A percentile compares a stretch with the other conserved stretches of the same genome.
Conservation (phyloP, 2,113 vertebrate genomes). For the Peromyscus californicus region DNA sequence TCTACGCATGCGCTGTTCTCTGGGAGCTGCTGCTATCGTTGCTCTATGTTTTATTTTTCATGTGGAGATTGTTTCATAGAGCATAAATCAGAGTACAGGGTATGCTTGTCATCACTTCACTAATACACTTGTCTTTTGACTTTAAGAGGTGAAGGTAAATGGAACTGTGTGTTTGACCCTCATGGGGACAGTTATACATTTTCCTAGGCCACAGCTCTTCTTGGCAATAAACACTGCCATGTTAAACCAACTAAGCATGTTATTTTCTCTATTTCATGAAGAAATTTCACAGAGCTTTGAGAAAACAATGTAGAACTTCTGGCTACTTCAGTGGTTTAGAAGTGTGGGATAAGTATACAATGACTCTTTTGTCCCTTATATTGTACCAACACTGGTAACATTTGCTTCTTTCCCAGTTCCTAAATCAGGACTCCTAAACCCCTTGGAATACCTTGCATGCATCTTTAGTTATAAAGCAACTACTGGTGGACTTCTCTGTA, state of each 20-base stretch:
- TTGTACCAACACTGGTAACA: not conserved
- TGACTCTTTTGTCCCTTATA: not conserved
- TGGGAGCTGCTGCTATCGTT: not conserved
- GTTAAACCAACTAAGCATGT: not conserved
- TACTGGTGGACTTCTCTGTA: not conserved
- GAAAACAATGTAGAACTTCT: not conserved
- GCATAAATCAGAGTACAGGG: slow-evolving; percentile 23
- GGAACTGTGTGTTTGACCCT: slow-evolving; percentile 31
- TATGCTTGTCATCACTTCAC: not conserved
- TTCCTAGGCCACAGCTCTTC: not conserved
- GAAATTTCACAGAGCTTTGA: slow-evolving; percentile 36
- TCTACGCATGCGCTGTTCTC: not conserved
- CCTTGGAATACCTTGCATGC: not conserved
- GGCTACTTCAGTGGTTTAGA: not conserved
- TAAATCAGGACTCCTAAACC: not conserved
- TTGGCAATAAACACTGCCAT: slow-evolving; percentile 22
- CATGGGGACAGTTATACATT: not conserved
- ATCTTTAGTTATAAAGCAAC: not conserved
- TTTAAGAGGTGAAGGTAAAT: slow-evolving; percentile 49
- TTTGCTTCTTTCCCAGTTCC: not conserved
- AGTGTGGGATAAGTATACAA: not conserved
- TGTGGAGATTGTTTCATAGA: slow-evolving; percentile 7
- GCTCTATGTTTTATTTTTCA: slow-evolving; percentile 32
- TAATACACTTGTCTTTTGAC: slow-evolving; percentile 47
- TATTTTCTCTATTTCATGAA: slow-evolving; percentile 49